Base-by-base conservation (phyloP, 2,113 vertebrate species). In the Mobula hypostoma region DNA sequence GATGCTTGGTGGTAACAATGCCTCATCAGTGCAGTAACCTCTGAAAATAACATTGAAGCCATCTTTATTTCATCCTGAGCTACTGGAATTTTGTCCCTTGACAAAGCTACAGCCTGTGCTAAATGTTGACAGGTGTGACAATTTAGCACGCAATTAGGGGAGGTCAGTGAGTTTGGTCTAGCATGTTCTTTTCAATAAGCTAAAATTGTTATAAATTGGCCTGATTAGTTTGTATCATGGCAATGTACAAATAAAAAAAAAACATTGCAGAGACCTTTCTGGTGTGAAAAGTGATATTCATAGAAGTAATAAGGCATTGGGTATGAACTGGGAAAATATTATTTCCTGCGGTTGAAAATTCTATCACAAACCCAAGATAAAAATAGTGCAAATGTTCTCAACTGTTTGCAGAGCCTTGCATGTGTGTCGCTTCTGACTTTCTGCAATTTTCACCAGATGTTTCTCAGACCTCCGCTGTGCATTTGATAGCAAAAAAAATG, bases 181-280 rank as follows among this genome's bases (percentile, higher is more conserved):
- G 63, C 85, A 88, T 88, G 58, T 88, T 88, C 27, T 29, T 88
- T 17, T 88, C 58, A 88, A 66, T 29, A 32, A 88, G 85, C 85
- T 88, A n/a, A 88, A 88, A n/a, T 66, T 88, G 61, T 21, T 87
- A 87, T 56, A 88, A 66, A 66, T 88, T 88, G 58, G 5, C 85
- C 58, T 88, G 63, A 88, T 88, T 66, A 66, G 29, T 88, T 12
- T 63, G 14, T 66, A 66, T 56, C 9, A 48, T 5, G 48, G 29
- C 21, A 58, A 24, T 85, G 56, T 27, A 85, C 36, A 85, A 58
- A 85, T 85, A 9, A 32, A 58, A 66, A 58, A 66, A 36, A 88
- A n/a, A 66, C 63, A 66, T 32, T 88, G 8, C 85, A 63, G 85
- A 6, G 63, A 66, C 11, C 27, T 66, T 88, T 12, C 29, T 32